phyloP scores from a whole-genome alignment of 2,888 invertebrate species.

The Cryptus viduatorius region DNA sequence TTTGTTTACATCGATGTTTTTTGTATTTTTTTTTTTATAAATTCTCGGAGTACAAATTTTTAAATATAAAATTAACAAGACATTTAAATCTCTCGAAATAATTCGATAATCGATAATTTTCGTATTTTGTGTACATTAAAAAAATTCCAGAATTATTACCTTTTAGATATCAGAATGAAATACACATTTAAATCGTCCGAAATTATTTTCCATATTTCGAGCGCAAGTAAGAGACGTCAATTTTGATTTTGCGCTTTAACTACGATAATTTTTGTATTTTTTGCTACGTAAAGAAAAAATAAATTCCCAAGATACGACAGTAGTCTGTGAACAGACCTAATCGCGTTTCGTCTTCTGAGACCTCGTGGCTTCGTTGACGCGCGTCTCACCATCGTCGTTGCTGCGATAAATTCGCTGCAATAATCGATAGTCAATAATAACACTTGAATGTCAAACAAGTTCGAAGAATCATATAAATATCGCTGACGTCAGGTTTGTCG shows the following conservation, averaged over 20 bases:
- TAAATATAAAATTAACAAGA: too few species aligned
- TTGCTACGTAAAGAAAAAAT: conserved; percentile 9
- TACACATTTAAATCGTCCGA: neutral
- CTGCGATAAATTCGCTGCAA: conserved; percentile 79
- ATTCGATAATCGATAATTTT: too few species aligned
- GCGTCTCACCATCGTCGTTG: conserved; percentile 70
- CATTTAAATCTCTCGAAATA: too few species aligned
- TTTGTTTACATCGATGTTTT: too few species aligned
- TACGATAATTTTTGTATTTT: neutral
- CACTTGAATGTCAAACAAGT: conserved; percentile 42
- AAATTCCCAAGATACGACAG: conserved; percentile 39
- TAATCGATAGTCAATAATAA: conserved; percentile 65
- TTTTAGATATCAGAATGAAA: neutral
- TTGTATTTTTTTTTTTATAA: too few species aligned
- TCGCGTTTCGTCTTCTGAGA: conserved; percentile 82
- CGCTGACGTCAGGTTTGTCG: neutral
- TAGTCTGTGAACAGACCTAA: conserved; percentile 80
- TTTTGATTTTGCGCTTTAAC: neutral
- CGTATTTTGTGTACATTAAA: too few species aligned
- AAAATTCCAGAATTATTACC: neutral
- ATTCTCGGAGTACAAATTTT: too few species aligned
- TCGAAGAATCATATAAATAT: neutral
- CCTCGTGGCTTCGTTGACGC: conserved; percentile 77
- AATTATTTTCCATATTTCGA: neutral
- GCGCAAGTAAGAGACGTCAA: neutral